A percentile compares a stretch with the other conserved stretches of the same genome.
Evolutionary conservation across 2,888 invertebrate genomes (phyloP).

Genomic region (Eumacrocentrus americanus): DNA sequence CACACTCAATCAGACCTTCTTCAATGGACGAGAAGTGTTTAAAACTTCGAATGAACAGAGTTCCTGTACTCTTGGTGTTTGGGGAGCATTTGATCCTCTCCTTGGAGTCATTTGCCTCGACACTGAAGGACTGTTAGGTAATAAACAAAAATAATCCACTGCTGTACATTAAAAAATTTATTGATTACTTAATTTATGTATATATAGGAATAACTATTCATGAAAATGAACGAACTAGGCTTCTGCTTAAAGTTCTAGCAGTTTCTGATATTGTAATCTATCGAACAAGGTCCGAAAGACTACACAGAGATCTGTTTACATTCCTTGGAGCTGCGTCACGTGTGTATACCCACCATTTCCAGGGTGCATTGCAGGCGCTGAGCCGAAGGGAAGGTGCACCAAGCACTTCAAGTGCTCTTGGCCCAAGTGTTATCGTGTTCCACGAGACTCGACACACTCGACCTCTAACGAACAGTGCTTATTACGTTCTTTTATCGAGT

Average conservation of each 20-base stretch:
- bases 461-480: constrained; percentile 66
- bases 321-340: constrained; percentile 79
- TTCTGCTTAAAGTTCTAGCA: constrained; percentile 79
- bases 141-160: constrained; percentile 34
- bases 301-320: constrained; percentile 77
- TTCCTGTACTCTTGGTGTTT: constrained; percentile 79
- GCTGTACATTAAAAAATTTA: background rate
- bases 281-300: constrained; percentile 75
- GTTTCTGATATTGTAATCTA: constrained; percentile 82
- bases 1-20: constrained; percentile 75
- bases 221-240: constrained; percentile 70
- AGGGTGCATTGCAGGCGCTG: constrained; percentile 64
- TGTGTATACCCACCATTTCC: constrained; percentile 77
- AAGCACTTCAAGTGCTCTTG: constrained; percentile 66
- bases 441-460: constrained; percentile 80
- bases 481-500: background rate
- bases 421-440: constrained; percentile 79
- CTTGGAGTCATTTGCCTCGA: constrained; percentile 75
- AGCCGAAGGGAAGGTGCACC: constrained; percentile 58
- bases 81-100: constrained; percentile 75
- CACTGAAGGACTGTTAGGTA: constrained; percentile 79
- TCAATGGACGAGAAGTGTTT: constrained; percentile 67
- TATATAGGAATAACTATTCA: constrained; percentile 61
- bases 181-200: constrained; percentile 6
- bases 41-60: constrained; percentile 71